These are phyloP conservation scores for Galagoides demidoff DNA, from an alignment of 2,797 vertebrate genomes.

Conservation along the genomic window DNA sequence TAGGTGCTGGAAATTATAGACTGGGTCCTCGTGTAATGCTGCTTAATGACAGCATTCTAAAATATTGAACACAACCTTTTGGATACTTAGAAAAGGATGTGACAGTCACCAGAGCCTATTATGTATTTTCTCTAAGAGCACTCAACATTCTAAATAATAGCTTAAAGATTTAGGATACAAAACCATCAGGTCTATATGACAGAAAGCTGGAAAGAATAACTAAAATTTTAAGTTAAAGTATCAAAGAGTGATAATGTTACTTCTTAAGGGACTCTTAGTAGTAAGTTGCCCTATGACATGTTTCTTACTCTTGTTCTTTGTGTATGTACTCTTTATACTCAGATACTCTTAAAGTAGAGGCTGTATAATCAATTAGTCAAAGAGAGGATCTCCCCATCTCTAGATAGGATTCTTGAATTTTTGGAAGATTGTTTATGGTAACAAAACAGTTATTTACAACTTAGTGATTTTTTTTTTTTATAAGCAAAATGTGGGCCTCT, in stretches of 20 bases:
- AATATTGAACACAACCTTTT: background rate
- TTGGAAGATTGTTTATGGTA: background rate
- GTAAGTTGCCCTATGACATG: background rate
- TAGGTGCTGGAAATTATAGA: background rate
- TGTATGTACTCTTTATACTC: background rate
- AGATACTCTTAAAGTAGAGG: background rate
- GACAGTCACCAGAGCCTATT: background rate
- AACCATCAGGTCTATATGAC: background rate
- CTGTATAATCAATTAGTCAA: background rate
- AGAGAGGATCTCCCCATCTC: background rate
- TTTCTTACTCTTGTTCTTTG: background rate
- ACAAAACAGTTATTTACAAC: background rate
- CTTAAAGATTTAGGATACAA: background rate
- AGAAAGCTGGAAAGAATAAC: background rate
- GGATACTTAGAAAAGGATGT: background rate
- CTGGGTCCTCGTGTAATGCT: background rate
- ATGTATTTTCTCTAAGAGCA: background rate
- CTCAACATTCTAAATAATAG: background rate
- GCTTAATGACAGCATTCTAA: background rate
- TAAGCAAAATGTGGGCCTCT: background rate
- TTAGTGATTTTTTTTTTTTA: background rate
- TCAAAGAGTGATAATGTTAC: background rate
- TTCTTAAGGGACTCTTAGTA: background rate
- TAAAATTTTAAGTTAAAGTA: background rate
- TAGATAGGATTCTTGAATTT: background rate